These are phyloP conservation scores for Rhyacichthys aspro DNA, from an alignment of 2,797 vertebrate genomes.

Conservation along the genomic window DNA sequence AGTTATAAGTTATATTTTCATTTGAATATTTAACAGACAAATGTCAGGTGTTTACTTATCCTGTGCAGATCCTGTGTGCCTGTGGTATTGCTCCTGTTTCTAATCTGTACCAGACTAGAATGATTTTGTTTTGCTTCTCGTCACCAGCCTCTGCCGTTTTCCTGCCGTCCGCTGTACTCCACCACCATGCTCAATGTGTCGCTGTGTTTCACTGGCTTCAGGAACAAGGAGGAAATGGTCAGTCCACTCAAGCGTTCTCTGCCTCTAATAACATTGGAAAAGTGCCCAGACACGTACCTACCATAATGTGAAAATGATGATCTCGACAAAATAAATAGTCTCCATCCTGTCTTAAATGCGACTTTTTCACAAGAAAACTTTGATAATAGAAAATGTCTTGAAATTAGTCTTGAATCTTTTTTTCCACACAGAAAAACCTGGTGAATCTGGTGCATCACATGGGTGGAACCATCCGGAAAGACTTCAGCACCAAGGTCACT, in stretches of 20 bases:
- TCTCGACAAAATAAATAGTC: slow-evolving; percentile 10
- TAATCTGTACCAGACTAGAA: no score
- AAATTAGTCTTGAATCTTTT: neutral
- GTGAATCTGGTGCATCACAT: slow-evolving; percentile 97
- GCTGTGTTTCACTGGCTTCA: slow-evolving; percentile 95
- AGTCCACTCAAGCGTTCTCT: slow-evolving; percentile 58
- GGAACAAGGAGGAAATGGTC: slow-evolving; percentile 95
- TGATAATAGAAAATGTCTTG: neutral
- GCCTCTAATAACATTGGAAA: slow-evolving; percentile 12
- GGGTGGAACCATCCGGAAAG: slow-evolving; percentile 94
- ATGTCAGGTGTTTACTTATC: no score
- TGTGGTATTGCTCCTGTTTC: no score
- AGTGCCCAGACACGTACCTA: slow-evolving; percentile 7
- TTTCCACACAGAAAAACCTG: slow-evolving; percentile 84
- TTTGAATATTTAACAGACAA: no score
- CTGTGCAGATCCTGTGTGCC: no score
- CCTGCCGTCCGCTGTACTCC: slow-evolving; percentile 91
- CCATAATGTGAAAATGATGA: slow-evolving; percentile 11
- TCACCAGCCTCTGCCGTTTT: slow-evolving; percentile 89
- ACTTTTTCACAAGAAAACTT: slow-evolving; percentile 3
- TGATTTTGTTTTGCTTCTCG: neutral
- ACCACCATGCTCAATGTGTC: slow-evolving; percentile 92
- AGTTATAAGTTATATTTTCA: no score
- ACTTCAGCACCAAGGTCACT: slow-evolving; percentile 96
- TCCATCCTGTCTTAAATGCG: neutral